Conservation (phyloP, 92 coral and sea anemone genomes). For the Muricea muricata region DNA sequence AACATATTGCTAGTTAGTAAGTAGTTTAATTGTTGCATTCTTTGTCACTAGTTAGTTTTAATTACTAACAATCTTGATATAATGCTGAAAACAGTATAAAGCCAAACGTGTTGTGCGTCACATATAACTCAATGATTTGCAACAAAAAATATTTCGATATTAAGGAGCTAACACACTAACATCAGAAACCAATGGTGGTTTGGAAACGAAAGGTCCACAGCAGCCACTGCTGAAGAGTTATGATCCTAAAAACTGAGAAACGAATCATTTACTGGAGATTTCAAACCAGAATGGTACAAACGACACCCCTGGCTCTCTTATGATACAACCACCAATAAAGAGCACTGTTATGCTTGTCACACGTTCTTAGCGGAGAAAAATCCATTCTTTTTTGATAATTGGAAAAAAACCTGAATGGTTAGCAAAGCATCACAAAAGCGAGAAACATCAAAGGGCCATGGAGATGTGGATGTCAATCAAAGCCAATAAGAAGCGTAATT, state of each 20-base stretch:
- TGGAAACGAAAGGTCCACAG: constrained; percentile 9
- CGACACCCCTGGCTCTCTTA: constrained; percentile 43
- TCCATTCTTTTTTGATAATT: constrained; percentile 36
- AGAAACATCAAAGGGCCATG: constrained; percentile 54
- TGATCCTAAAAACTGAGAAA: constrained; percentile 26
- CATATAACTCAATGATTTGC: too few species aligned
- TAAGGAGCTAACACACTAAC: too few species aligned
- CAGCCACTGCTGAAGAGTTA: constrained; percentile 39
- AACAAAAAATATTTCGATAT: too few species aligned
- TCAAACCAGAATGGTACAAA: constrained; percentile 52
- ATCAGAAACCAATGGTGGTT: too few species aligned
- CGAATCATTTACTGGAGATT: constrained; percentile 42
- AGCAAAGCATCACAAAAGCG: constrained; percentile 44
- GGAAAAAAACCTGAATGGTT: constrained; percentile 39
- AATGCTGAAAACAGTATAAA: too few species aligned
- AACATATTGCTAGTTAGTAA: too few species aligned
- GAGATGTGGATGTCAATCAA: constrained; percentile 33
- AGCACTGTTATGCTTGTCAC: constrained; percentile 32
- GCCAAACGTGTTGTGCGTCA: too few species aligned
- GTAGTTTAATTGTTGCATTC: too few species aligned
- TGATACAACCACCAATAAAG: constrained; percentile 19
- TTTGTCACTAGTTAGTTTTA: too few species aligned
- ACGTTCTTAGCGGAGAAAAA: constrained; percentile 22
- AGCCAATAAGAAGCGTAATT: constrained; percentile 24
- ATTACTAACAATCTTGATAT: too few species aligned